phyloP scores from a whole-genome alignment of 2,888 invertebrate genomes.

The Zaprionus lineosus region DNA sequence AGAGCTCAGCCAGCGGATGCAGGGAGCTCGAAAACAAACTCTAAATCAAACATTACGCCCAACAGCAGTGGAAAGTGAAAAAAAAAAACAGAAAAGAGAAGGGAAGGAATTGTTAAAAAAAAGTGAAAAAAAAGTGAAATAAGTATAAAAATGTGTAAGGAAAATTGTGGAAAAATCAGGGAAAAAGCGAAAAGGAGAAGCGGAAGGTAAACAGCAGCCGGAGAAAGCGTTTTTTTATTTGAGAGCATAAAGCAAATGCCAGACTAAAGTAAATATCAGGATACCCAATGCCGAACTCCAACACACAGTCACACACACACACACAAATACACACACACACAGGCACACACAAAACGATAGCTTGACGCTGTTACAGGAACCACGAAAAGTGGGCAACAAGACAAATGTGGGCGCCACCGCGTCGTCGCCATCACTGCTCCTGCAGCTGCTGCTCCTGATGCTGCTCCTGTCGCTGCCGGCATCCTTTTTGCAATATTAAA shows the following conservation, averaged over 20 bases:
- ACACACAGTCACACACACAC: too few relatives aligned
- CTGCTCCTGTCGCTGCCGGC: constrained; percentile 60
- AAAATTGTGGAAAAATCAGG: constrained; percentile 48
- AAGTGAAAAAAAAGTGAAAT: constrained; percentile 53
- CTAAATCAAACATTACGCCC: constrained; percentile 75
- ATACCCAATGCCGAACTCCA: background rate
- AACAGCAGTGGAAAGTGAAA: constrained; percentile 42
- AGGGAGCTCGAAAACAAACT: constrained; percentile 68
- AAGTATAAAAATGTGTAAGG: constrained; percentile 58
- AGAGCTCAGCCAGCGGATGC: constrained; percentile 47
- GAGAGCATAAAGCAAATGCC: constrained; percentile 68
- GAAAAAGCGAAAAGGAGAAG: background rate
- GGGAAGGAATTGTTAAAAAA: too few relatives aligned
- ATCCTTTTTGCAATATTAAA: constrained; percentile 77
- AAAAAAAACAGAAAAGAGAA: constrained; percentile 55
- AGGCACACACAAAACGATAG: constrained; percentile 1
- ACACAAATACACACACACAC: too few relatives aligned
- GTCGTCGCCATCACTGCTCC: constrained; percentile 19
- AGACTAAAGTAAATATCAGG: constrained; percentile 71
- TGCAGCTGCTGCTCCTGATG: constrained; percentile 17
- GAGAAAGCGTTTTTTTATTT: constrained; percentile 54
- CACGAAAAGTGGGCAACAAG: constrained; percentile 53
- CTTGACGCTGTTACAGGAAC: constrained; percentile 1
- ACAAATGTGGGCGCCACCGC: constrained; percentile 76
- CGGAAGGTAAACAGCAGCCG: constrained; percentile 36